Evolutionary conservation across 2,888 invertebrate genomes (phyloP), one percentile per base, ranked within the genome.

Genomic region (Coelogynopora nodosa): DNA sequence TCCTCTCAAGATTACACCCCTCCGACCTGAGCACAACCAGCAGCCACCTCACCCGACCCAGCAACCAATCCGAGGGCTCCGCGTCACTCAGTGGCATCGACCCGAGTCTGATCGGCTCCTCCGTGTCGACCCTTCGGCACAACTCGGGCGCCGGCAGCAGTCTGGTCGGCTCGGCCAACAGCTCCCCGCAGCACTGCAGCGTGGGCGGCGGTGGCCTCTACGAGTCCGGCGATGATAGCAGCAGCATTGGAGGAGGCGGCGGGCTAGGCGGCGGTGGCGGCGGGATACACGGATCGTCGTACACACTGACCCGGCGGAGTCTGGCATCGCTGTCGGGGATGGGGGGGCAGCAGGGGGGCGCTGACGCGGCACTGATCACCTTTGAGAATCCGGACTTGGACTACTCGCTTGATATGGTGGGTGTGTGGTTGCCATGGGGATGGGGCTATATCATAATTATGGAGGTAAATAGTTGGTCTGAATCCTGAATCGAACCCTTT

Each of bases 141-240:
- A 10, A 10, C 27, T 74, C 74, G 23, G 74, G 74, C 23, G 18
- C 49, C 10, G 49, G 49, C 5, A 23, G 23, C 23, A 5, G 5
- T 2, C 18, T 74, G 27, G 74, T 5, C 5, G 5, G 2, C 27
- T 13, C 10, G 5, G 23, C 74, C 23, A 74, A 74, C 74, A 13
- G 10, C 74, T 74, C 74, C 74, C 74, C 74, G 10, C 74, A 74
- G 74, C 74, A 74, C 74, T 49, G 49, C 49, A 49, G 49, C 18
- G 18, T 49, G 49, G n/a, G n/a, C n/a, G n/a, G n/a, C n/a, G n/a
- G n/a, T n/a, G 23, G 27, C 5, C 74, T 74, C 74, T 74, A 74
- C 23, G 74, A 74, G 74, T 74, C 74, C 2, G 74, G 74, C 23
- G 74, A 74, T 74, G 74, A 74, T 74, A 26, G 74, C 5, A 23